These are phyloP conservation scores for Eriocheir sinensis DNA, from an alignment of 1,140 invertebrate species.

Conservation along the genomic window DNA sequence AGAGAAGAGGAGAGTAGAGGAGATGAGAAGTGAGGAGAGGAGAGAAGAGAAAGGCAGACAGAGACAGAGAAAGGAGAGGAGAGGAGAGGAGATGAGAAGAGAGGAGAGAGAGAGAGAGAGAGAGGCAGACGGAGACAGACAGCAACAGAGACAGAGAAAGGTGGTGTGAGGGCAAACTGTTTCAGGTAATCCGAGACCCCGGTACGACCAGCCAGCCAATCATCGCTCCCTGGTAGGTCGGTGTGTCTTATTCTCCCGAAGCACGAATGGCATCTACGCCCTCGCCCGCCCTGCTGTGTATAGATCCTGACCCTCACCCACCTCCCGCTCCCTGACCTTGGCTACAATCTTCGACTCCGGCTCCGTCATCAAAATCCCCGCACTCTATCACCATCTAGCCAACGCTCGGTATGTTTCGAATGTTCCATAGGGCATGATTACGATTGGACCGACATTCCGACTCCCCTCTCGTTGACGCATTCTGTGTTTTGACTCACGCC, in stretches of 20 bases:
- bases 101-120: not conserved
- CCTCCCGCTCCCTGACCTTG: too few relatives aligned
- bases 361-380: not conserved
- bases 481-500: not conserved
- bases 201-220: not conserved
- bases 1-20: not conserved
- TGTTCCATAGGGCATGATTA: conserved; percentile 13
- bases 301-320: conserved; percentile 23
- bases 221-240: not conserved
- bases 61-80: not conserved
- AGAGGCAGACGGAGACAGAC: not conserved
- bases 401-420: not conserved
- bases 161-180: not conserved
- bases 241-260: conserved; percentile 11
- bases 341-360: too few relatives aligned
- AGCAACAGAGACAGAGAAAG: not conserved
- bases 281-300: not conserved
- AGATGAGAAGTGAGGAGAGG: too few relatives aligned
- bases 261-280: not conserved
- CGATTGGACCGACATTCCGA: not conserved
- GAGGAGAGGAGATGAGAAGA: not conserved
- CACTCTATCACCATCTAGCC: not conserved
- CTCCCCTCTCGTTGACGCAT: not conserved
- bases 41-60: not conserved
- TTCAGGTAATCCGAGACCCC: not conserved